phyloP scores from a whole-genome alignment of 1,140 invertebrate species.

The Saccostrea glomerata region DNA sequence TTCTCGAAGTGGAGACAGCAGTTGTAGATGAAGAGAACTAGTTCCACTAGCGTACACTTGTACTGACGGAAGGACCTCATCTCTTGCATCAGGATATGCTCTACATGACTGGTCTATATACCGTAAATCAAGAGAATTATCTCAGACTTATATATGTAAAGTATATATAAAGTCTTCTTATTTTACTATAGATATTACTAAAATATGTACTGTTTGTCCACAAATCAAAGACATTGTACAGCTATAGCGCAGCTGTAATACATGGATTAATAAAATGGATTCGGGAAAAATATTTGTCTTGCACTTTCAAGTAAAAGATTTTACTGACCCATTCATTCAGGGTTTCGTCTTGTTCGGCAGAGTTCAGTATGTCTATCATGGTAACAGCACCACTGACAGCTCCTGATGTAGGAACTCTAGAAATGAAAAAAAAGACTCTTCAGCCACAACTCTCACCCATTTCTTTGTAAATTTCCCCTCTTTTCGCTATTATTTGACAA shows the following conservation, averaged over 20 bases:
- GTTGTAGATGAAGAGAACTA: conserved; percentile 73
- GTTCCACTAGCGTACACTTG: conserved; percentile 69
- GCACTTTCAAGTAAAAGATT: too few species aligned
- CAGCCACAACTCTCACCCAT: background rate
- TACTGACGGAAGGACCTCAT: conserved; percentile 72
- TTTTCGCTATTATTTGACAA: too few species aligned
- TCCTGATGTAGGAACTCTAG: conserved; percentile 64
- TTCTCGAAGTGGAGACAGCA: conserved; percentile 71
- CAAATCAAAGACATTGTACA: too few species aligned
- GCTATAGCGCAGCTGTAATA: too few species aligned
- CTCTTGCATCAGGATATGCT: conserved; percentile 66
- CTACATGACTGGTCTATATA: conserved; percentile 63
- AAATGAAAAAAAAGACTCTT: conserved; percentile 38
- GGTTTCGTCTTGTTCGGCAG: conserved; percentile 51
- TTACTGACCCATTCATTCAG: conserved; percentile 66
- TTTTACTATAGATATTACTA: too few species aligned
- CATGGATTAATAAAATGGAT: too few species aligned
- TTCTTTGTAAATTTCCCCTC: too few species aligned
- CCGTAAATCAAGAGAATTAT: background rate
- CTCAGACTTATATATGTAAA: too few species aligned
- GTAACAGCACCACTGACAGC: conserved; percentile 53
- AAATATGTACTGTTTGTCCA: too few species aligned
- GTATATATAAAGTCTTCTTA: too few species aligned
- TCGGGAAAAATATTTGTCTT: too few species aligned
- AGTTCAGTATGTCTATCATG: conserved; percentile 70